Conservation (phyloP, 2,888 invertebrate species). For the Meiosimyza platycephala region DNA sequence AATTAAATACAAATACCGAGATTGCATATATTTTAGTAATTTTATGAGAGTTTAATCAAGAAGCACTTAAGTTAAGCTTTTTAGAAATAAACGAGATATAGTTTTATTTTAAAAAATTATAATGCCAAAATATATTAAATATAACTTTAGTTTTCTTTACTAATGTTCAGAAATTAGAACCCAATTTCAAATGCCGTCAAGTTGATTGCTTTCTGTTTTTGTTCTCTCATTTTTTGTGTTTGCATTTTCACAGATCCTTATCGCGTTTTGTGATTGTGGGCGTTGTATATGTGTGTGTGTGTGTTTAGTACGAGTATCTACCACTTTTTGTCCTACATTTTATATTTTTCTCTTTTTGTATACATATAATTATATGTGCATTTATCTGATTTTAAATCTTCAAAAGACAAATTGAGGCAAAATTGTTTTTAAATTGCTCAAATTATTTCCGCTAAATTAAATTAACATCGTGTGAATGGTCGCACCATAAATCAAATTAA, state of each 20-base stretch:
- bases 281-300: no score
- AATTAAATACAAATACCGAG: no score
- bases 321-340: not conserved
- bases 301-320: no score
- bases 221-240: not conserved
- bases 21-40: no score
- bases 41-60: no score
- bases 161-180: no score
- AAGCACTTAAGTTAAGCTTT: no score
- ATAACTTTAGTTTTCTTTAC: no score
- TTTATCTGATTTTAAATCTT: conserved; percentile 2
- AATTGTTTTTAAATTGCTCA: conserved; percentile 34
- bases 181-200: not conserved
- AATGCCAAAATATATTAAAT: no score
- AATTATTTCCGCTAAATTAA: conserved; percentile 35
- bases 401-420: conserved; percentile 8
- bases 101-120: no score
- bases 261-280: not conserved
- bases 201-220: not conserved
- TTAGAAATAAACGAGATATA: no score
- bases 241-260: not conserved
- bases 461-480: conserved; percentile 28
- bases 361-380: not conserved
- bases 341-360: not conserved
- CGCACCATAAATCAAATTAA: conserved; percentile 21